Conservation (phyloP, 2,797 vertebrate genomes). For the Sebastes hubbsi region DNA sequence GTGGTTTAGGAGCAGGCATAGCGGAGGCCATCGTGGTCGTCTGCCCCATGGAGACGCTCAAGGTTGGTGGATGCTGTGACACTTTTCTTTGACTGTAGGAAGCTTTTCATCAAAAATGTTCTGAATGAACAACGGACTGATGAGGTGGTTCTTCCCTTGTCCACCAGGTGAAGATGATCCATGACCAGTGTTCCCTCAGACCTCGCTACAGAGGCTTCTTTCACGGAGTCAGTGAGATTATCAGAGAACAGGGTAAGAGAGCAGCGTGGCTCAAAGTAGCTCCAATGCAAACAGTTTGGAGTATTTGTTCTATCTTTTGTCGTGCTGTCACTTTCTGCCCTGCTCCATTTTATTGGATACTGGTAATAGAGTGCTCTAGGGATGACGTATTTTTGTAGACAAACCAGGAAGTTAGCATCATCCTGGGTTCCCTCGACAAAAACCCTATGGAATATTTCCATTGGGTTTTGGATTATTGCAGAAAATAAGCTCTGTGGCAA, state of each 20-base stretch:
- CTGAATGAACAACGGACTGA: background rate
- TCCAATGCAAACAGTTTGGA: background rate
- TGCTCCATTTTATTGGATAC: background rate
- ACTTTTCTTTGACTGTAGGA: background rate
- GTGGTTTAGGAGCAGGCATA: conserved; percentile 82
- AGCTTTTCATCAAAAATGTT: background rate
- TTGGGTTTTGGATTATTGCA: too few relatives aligned
- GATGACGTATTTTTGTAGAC: too few relatives aligned
- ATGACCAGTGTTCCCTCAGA: conserved; percentile 85
- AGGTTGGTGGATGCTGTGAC: conserved; percentile 65
- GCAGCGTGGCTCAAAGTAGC: background rate
- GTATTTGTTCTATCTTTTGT: background rate
- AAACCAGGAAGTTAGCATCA: too few relatives aligned
- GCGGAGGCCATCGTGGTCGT: conserved; percentile 83
- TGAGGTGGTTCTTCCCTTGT: background rate
- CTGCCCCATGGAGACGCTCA: conserved; percentile 87
- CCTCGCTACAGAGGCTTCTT: conserved; percentile 87
- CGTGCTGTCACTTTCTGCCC: background rate
- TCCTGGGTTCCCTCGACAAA: too few relatives aligned
- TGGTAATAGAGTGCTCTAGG: too few relatives aligned
- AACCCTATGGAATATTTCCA: too few relatives aligned
- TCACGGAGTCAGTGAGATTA: conserved; percentile 86
- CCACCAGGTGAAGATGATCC: conserved; percentile 87
- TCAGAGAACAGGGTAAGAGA: conserved; percentile 84
- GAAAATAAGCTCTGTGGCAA: too few relatives aligned